A percentile compares a stretch with the other conserved stretches of the same genome.
Evolutionary conservation across 2,888 invertebrate species (phyloP).

Genomic region (Parnassius orleans): DNA sequence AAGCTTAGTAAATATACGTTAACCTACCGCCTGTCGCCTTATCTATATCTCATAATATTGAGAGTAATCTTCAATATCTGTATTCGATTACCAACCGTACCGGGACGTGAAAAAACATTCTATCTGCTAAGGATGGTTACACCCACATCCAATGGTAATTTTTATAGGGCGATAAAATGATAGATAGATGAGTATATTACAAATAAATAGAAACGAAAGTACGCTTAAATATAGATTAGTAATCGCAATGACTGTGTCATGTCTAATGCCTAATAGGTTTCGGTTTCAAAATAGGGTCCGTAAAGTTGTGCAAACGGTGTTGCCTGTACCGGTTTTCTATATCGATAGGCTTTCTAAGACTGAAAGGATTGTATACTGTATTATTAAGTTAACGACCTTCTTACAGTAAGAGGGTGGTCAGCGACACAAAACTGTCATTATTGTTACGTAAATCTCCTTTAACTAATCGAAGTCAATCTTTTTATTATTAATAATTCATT

Average conservation of each 20-base stretch:
- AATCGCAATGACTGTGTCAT: constrained; percentile 8
- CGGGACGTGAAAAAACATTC: too few species aligned
- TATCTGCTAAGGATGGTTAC: too few species aligned
- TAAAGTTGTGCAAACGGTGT: constrained; percentile 30
- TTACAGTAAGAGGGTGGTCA: constrained; percentile 13
- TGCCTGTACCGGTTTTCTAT: constrained; percentile 30
- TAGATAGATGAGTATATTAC: not conserved
- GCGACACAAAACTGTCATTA: constrained; percentile 6
- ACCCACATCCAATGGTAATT: too few species aligned
- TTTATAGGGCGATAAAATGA: too few species aligned
- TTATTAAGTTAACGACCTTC: constrained; percentile 22
- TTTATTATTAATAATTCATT: too few species aligned
- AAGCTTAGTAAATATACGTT: too few species aligned
- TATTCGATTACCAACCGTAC: too few species aligned
- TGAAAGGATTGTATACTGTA: constrained; percentile 1
- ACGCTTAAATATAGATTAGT: constrained; percentile 4
- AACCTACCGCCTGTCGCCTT: too few species aligned
- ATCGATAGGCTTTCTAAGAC: constrained; percentile 34
- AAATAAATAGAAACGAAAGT: constrained; percentile 17
- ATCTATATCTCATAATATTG: too few species aligned
- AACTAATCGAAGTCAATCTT: too few species aligned
- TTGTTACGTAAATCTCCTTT: too few species aligned
- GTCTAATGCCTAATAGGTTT: constrained; percentile 18
- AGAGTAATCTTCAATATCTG: too few species aligned
- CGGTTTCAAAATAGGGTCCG: constrained; percentile 24